A percentile compares a stretch with the other conserved stretches of the same genome.
phyloP scores from a whole-genome alignment of 2,113 vertebrate genomes.

The Cynopterus brachyotis region DNA sequence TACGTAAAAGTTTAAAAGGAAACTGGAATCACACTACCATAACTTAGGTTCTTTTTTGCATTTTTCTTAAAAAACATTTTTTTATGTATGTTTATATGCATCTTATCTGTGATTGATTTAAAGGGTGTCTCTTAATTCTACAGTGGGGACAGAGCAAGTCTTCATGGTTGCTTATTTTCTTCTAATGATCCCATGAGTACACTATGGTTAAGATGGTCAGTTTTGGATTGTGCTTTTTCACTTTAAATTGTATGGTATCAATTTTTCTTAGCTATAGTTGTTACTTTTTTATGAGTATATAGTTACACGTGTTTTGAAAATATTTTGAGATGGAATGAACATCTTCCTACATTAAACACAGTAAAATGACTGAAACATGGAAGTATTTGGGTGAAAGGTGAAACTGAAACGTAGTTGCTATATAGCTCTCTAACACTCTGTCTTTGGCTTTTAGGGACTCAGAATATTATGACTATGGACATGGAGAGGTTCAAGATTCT shows the following conservation, averaged over 20 bases:
- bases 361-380: neutral
- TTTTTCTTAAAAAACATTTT: neutral
- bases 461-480: conserved; percentile 98
- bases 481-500: conserved; percentile 94
- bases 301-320: neutral
- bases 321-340: neutral
- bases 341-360: neutral
- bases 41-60: neutral
- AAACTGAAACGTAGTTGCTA: neutral
- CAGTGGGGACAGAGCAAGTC: neutral
- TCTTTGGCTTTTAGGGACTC: conserved; percentile 89
- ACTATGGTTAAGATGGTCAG: neutral
- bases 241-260: neutral
- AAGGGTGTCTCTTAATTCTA: neutral
- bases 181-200: neutral
- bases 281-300: neutral
- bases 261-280: neutral
- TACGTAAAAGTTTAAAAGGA: conserved; percentile 9
- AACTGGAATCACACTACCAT: neutral
- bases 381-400: neutral
- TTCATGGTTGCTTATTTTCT: conserved; percentile 8
- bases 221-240: conserved; percentile 19
- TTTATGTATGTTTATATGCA: neutral
- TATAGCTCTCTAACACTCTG: neutral
- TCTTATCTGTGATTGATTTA: neutral